These are phyloP conservation scores for Drosophila subsilvestris DNA, from an alignment of 2,888 invertebrate species.

Conservation along the genomic window DNA sequence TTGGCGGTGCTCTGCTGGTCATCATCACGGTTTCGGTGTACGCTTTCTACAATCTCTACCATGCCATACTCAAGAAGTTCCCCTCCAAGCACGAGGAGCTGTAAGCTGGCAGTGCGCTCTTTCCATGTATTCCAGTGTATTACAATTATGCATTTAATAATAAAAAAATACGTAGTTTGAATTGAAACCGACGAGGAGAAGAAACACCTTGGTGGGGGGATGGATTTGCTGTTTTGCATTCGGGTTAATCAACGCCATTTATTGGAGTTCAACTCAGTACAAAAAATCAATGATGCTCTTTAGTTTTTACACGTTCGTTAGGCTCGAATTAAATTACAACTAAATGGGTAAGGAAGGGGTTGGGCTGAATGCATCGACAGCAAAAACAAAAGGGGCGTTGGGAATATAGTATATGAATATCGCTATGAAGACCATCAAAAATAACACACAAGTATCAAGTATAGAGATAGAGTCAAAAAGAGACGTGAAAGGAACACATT, in stretches of 20 bases:
- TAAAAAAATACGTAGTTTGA: constrained; percentile 42
- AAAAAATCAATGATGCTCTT: constrained; percentile 45
- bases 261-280: constrained; percentile 61
- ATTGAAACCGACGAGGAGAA: constrained; percentile 36
- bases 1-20: constrained; percentile 90
- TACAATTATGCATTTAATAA: constrained; percentile 48
- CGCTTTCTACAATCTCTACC: constrained; percentile 93
- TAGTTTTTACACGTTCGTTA: constrained; percentile 25
- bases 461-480: constrained; percentile 13
- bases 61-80: constrained; percentile 92
- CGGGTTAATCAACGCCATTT: constrained; percentile 69
- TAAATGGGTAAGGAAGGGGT: constrained; percentile 25
- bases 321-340: constrained; percentile 31
- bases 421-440: constrained; percentile 29
- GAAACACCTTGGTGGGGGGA: constrained; percentile 16
- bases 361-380: constrained; percentile 69
- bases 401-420: constrained; percentile 26
- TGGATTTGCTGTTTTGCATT: constrained; percentile 69
- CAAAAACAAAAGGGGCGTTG: constrained; percentile 46
- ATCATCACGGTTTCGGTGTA: constrained; percentile 93
- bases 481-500: constrained; percentile 38
- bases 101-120: constrained; percentile 83
- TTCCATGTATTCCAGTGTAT: constrained; percentile 18
- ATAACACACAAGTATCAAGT: constrained; percentile 32
- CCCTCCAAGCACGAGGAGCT: constrained; percentile 92